Conservation (phyloP, 2,113 vertebrate genomes). For the Sylvilagus bachmani region DNA sequence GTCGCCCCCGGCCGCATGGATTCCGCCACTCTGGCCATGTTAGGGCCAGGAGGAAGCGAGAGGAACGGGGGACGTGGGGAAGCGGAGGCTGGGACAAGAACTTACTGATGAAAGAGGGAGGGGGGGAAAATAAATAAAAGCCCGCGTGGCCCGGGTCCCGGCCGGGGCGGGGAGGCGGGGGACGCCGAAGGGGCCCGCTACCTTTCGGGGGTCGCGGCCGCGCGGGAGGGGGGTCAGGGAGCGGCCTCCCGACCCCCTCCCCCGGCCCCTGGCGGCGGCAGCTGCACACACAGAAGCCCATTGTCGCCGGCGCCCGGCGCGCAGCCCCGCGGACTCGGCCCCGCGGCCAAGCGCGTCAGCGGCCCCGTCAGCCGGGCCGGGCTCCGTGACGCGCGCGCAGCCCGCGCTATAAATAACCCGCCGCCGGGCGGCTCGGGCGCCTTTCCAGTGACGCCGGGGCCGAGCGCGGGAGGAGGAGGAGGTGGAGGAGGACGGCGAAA, state of each 20-base stretch:
- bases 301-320: slow-evolving; percentile 68
- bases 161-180: background rate
- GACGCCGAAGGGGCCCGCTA: background rate
- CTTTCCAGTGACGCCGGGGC: slow-evolving; percentile 75
- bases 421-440: slow-evolving; percentile 48
- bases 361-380: slow-evolving; percentile 84
- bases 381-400: slow-evolving; percentile 87
- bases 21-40: background rate
- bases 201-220: background rate
- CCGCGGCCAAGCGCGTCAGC: slow-evolving; percentile 86
- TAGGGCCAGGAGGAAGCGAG: background rate
- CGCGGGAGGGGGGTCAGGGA: background rate
- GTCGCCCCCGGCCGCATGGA: background rate
- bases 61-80: background rate
- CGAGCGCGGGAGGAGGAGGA: slow-evolving; percentile 60
- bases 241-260: background rate
- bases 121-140: background rate
- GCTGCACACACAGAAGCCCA: slow-evolving; percentile 76
- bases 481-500: slow-evolving; percentile 61
- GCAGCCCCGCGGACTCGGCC: slow-evolving; percentile 72
- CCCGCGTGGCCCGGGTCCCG: background rate
- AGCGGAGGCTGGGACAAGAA: background rate
- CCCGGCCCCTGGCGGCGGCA: slow-evolving; percentile 46
- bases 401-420: slow-evolving; percentile 82
- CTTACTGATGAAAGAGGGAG: background rate